These are phyloP conservation scores for Parnassius orleans DNA, from an alignment of 2,888 invertebrate genomes.

Conservation along the genomic window DNA sequence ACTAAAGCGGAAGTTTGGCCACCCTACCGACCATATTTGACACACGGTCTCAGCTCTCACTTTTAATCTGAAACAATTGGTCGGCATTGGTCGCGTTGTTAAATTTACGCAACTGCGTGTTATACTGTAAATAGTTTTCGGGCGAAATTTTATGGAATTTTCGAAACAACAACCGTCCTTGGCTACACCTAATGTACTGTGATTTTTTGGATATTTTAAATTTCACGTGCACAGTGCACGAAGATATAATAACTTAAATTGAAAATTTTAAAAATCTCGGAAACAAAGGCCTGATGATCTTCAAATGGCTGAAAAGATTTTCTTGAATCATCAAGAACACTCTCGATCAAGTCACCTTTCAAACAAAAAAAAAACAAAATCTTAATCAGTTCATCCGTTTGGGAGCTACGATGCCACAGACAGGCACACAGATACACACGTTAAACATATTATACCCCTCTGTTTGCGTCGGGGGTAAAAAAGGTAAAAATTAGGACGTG, in stretches of 20 bases:
- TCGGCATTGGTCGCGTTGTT: slow-evolving; percentile 15
- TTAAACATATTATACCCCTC: no score
- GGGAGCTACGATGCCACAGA: no score
- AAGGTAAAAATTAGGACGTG: no score
- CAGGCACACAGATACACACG: no score
- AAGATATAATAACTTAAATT: neutral
- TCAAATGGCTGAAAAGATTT: no score
- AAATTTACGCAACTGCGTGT: slow-evolving; percentile 23
- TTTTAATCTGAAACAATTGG: slow-evolving; percentile 42
- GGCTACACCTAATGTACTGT: neutral
- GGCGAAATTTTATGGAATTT: slow-evolving; percentile 21
- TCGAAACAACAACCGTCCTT: slow-evolving; percentile 17
- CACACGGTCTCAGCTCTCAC: slow-evolving; percentile 57
- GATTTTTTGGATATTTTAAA: neutral
- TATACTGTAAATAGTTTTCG: slow-evolving; percentile 22
- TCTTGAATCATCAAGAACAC: no score
- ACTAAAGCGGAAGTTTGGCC: slow-evolving; percentile 15
- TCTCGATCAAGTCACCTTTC: no score
- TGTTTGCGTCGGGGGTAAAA: no score
- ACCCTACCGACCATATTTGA: slow-evolving; percentile 27
- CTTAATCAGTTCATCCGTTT: no score
- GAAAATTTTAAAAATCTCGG: no score
- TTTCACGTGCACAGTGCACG: slow-evolving; percentile 1
- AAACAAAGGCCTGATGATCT: no score
- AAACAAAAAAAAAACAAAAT: no score